Evolutionary conservation across 2,113 vertebrate species (phyloP).

Genomic region (Ursus arctos): DNA sequence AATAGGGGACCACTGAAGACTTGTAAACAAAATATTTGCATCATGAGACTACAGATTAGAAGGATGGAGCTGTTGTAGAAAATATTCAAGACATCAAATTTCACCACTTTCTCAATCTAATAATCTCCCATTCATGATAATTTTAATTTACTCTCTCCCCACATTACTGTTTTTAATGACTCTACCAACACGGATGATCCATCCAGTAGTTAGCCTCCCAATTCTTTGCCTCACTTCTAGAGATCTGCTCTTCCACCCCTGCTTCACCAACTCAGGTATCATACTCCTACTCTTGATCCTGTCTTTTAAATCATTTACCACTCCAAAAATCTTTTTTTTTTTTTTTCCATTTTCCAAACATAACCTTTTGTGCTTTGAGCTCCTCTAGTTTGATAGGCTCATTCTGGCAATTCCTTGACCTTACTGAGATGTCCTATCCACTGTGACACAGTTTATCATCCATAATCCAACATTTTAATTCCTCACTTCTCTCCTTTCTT

Average conservation of each 20-base stretch:
- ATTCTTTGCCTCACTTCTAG: not conserved
- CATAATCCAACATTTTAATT: not conserved
- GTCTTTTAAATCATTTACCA: not conserved
- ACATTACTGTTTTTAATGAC: not conserved
- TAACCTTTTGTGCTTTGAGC: not conserved
- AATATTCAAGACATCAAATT: not conserved
- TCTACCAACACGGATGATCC: not conserved
- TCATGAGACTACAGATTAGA: not conserved
- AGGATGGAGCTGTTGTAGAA: not conserved
- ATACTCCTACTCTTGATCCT: not conserved
- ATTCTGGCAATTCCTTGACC: not conserved
- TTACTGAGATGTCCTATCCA: not conserved
- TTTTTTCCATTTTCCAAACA: not conserved
- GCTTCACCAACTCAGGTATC: not conserved
- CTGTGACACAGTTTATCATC: not conserved
- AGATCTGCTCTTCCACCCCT: not conserved
- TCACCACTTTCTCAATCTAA: not conserved
- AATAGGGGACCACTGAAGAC: not conserved
- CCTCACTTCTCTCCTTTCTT: not conserved
- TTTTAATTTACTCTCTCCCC: not conserved
- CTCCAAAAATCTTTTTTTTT: not conserved
- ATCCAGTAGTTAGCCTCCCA: not conserved
- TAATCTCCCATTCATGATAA: not conserved
- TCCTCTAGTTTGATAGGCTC: not conserved
- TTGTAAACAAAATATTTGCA: not conserved